phyloP scores from a whole-genome alignment of 2,113 vertebrate genomes.

The Mustelus asterias region DNA sequence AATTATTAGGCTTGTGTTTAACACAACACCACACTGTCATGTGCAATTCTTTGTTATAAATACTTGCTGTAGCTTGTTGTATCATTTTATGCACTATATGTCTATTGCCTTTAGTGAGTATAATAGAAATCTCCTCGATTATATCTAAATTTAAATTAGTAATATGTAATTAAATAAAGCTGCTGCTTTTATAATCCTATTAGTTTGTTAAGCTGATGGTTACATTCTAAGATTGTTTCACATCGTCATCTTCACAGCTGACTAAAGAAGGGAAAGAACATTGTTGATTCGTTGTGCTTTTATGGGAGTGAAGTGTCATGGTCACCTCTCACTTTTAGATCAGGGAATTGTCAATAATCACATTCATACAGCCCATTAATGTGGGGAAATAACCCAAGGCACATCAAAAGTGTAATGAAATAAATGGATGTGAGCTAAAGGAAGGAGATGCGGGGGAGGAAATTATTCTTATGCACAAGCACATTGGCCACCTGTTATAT shows the following conservation, averaged over 20 bases:
- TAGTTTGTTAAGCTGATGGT: background rate
- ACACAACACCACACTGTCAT: background rate
- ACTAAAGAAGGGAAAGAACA: background rate
- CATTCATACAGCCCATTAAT: background rate
- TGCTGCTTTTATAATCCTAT: background rate
- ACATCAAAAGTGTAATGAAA: background rate
- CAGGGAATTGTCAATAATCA: background rate
- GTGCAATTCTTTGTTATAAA: slow-evolving; percentile 26
- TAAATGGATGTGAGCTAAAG: background rate
- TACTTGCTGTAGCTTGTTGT: slow-evolving; percentile 7
- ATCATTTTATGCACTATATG: background rate
- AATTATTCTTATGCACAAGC: background rate
- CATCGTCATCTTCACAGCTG: background rate
- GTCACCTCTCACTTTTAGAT: background rate
- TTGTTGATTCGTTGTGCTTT: background rate
- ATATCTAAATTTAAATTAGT: slow-evolving; percentile 26
- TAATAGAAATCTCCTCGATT: background rate
- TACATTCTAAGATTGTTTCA: slow-evolving; percentile 1
- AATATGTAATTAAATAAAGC: slow-evolving; percentile 20
- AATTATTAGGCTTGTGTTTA: slow-evolving; percentile 1
- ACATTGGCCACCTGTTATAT: background rate
- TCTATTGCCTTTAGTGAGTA: background rate
- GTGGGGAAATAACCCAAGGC: background rate
- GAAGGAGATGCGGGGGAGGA: background rate
- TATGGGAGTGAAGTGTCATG: background rate